Percentiles rank a stretch among this genome's conserved stretches.
Conservation (phyloP, 2,113 vertebrate genomes). For the Podarcis muralis region DNA sequence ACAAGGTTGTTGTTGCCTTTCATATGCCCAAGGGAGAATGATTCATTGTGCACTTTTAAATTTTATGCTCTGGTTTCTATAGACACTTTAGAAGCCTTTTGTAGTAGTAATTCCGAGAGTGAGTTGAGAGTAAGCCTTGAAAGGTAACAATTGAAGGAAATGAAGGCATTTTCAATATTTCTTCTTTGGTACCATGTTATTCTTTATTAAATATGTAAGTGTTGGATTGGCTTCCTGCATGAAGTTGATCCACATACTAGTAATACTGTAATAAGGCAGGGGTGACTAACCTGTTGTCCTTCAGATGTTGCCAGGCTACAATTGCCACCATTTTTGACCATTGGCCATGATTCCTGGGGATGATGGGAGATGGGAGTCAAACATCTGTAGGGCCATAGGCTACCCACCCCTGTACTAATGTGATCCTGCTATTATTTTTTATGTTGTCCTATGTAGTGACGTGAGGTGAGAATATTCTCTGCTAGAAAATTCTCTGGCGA, state of each 20-base stretch:
- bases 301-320: not conserved
- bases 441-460: not conserved
- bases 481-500: no score
- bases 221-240: not conserved
- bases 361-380: not conserved
- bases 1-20: not conserved
- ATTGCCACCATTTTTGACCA: not conserved
- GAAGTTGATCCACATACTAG: not conserved
- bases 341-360: not conserved
- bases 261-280: not conserved
- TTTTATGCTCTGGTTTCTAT: accelerated
- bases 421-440: not conserved
- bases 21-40: not conserved
- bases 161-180: not conserved
- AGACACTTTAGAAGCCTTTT: not conserved
- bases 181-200: not conserved
- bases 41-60: not conserved
- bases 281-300: not conserved
- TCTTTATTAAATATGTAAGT: not conserved
- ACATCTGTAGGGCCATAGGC: not conserved
- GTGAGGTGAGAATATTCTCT: no score
- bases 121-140: not conserved
- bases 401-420: not conserved
- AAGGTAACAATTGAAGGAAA: not conserved
- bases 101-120: not conserved